Evolutionary conservation across 1,140 invertebrate genomes (phyloP).

Genomic region (Eriocheir sinensis): DNA sequence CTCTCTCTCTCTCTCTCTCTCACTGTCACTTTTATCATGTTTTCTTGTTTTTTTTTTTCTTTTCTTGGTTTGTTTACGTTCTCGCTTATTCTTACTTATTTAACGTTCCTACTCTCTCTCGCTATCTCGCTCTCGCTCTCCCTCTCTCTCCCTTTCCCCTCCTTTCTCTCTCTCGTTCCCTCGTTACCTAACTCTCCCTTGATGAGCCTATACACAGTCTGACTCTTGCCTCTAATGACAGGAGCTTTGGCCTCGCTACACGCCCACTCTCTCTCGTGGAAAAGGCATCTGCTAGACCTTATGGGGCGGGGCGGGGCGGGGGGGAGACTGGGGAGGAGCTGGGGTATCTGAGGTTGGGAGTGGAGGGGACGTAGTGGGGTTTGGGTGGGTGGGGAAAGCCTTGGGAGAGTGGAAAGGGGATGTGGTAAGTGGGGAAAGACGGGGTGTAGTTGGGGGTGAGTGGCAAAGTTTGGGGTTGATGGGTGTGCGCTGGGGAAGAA

Average conservation of each 20-base stretch:
- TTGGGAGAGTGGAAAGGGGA: no score
- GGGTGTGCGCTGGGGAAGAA: no score
- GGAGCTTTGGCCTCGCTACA: background rate
- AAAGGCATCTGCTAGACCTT: background rate
- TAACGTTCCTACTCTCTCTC: background rate
- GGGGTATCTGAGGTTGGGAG: background rate
- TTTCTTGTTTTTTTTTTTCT: no score
- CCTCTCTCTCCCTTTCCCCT: constrained; percentile 20
- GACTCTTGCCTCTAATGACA: background rate
- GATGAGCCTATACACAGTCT: background rate
- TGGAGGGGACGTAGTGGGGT: background rate
- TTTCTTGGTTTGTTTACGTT: no score
- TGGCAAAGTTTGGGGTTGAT: no score
- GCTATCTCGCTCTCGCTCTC: background rate
- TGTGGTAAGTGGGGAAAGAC: no score
- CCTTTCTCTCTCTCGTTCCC: constrained; percentile 10
- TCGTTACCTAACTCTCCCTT: background rate
- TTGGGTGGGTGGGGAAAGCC: no score
- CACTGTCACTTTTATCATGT: no score
- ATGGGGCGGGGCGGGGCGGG: background rate
- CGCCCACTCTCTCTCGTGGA: background rate
- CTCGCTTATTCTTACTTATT: no score
- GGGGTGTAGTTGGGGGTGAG: no score
- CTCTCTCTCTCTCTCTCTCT: no score
- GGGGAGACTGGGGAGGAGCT: background rate